Evolutionary conservation across 2,797 vertebrate species (phyloP), one percentile per base, ranked within the genome.

Genomic region (Caiman crocodilus): DNA sequence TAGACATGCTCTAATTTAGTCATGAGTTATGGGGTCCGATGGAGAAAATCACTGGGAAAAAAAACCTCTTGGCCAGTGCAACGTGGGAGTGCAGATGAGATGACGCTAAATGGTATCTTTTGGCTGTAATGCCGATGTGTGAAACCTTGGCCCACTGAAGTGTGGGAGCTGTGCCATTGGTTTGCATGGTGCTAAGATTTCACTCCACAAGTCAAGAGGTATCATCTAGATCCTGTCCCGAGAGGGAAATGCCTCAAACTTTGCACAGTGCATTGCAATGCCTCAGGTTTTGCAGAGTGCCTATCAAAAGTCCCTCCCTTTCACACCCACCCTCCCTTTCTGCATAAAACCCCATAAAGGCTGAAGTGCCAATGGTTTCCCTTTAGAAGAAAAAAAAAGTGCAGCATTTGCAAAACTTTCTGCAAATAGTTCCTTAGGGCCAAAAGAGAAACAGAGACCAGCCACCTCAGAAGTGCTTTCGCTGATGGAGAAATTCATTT

Each of bases 1-100:
- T 91, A 91, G 95, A 91, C 94, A 95, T 89, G 94, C 83, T 82
- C 88, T 94, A 94, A 94, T 92, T 96, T 90, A 96, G 92, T 77
- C 90, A 59, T 74, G 85, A 93, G 88, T 91, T 94, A 76, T 80
- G 94, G 84, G 88, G 92, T 88, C 67, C 74, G 93, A 73, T 90
- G 28, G 73, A 35, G 87, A 86, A 94, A 96, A 94, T 93, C 64
- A 88, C 59, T 85, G 89, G 82, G 93, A 95, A 95, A 91, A 96
- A 94, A 93, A 78, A 76, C 78, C n/a, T 61, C 58, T 91, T 91
- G 89, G 60, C 67, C 25, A 91, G 79, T 42, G 93, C 93, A 90
- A 96, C 76, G 94, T 94, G 94, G 94, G 76, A 94, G 76, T 95
- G 28, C 63, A n/a, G 63, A n/a, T 16, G 28, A 65, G 28, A 65